Evolutionary conservation across 2,797 vertebrate genomes (phyloP).

Genomic region (Lerista edwardsae): DNA sequence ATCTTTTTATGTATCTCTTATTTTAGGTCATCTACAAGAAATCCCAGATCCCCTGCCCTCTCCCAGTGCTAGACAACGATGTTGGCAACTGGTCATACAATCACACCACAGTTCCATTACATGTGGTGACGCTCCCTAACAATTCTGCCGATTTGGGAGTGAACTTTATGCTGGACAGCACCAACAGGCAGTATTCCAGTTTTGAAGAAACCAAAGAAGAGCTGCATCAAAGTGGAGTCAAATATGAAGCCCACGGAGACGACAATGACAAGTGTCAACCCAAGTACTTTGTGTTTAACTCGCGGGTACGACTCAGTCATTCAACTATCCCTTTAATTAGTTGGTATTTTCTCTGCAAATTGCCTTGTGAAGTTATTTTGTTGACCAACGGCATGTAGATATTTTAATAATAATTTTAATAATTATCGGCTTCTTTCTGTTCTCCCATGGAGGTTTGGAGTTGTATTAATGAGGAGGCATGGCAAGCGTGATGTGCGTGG

Average conservation of each 20-base stretch:
- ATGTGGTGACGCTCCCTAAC: constrained; percentile 76
- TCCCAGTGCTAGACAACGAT: constrained; percentile 81
- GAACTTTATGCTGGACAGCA: constrained; percentile 86
- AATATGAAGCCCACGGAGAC: constrained; percentile 79
- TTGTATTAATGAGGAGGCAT: not conserved
- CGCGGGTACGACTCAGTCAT: constrained; percentile 81
- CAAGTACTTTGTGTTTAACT: constrained; percentile 95
- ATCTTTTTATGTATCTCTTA: not conserved
- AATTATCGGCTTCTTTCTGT: not conserved
- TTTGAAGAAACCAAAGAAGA: constrained; percentile 66
- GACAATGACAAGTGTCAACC: constrained; percentile 87
- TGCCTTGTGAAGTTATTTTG: no score
- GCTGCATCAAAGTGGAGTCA: constrained; percentile 72
- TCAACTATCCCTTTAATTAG: no score
- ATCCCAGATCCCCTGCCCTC: constrained; percentile 90
- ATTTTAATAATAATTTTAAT: no score
- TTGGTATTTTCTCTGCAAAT: no score
- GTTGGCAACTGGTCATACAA: constrained; percentile 83
- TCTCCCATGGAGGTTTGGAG: not conserved
- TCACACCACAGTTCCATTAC: constrained; percentile 79
- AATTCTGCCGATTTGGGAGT: constrained; percentile 69
- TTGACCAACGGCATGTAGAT: no score
- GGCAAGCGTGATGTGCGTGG: not conserved
- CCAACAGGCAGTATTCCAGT: constrained; percentile 72
- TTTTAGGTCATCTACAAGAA: constrained; percentile 95